Evolutionary conservation across 2,888 invertebrate species (phyloP).

Genomic region (Nasonia oneida): DNA sequence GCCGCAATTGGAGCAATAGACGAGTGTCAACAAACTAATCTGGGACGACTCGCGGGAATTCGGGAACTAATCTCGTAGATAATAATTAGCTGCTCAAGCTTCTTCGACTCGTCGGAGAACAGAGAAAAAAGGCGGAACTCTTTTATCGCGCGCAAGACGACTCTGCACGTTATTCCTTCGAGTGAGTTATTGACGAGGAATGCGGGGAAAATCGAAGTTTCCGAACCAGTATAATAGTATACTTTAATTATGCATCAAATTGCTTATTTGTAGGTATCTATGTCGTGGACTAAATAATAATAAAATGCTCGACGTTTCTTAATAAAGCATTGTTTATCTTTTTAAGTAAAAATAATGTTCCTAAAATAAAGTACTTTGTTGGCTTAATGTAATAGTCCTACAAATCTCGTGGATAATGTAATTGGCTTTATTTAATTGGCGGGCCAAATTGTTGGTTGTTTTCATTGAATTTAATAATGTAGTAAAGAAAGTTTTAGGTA

Average conservation of each 20-base stretch:
- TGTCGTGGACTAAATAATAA: neutral
- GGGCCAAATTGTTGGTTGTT: neutral
- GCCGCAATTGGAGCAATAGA: conserved; percentile 29
- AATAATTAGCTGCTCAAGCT: conserved; percentile 7
- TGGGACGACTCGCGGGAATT: conserved; percentile 27
- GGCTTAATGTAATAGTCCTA: neutral
- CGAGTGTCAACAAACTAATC: conserved; percentile 53
- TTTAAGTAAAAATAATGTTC: neutral
- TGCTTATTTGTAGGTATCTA: neutral
- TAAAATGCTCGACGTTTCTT: neutral
- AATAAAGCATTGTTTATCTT: neutral
- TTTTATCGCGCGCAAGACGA: neutral
- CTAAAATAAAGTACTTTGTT: neutral
- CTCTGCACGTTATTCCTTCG: neutral
- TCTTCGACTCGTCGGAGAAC: neutral
- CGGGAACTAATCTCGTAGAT: conserved; percentile 39
- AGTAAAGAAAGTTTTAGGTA: neutral
- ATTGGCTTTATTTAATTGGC: neutral
- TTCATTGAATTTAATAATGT: neutral
- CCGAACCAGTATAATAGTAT: neutral
- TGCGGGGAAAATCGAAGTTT: conserved; percentile 2
- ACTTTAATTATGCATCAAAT: neutral
- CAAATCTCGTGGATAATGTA: neutral
- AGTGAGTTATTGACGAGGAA: conserved; percentile 3
- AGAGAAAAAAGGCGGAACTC: neutral